Conservation (phyloP, 2,888 invertebrate genomes). For the Papilio protenor region DNA sequence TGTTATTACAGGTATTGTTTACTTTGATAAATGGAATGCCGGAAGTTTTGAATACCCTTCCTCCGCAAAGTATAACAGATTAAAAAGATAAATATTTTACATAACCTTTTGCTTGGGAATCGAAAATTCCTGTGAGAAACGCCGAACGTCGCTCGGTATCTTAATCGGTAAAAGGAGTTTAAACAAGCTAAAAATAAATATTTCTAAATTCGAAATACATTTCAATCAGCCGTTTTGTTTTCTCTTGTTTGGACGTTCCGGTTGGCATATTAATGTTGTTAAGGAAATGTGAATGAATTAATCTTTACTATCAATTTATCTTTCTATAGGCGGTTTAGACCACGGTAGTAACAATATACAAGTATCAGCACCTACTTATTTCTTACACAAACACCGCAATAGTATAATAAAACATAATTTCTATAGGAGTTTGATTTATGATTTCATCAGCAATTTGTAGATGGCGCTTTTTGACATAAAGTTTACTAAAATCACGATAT, state of each 20-base stretch:
- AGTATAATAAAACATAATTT: neutral
- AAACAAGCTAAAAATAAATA: constrained; percentile 32
- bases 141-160: constrained; percentile 4
- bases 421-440: neutral
- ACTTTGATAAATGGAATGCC: constrained; percentile 32
- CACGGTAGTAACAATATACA: neutral
- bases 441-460: neutral
- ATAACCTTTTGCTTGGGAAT: constrained; percentile 36
- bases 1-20: neutral
- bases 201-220: constrained; percentile 29
- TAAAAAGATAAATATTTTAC: constrained; percentile 39
- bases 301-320: neutral
- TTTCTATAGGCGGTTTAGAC: neutral
- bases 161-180: constrained; percentile 10
- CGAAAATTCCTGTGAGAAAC: constrained; percentile 39
- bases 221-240: constrained; percentile 37
- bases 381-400: neutral
- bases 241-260: constrained; percentile 19
- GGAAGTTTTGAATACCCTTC: constrained; percentile 17
- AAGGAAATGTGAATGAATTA: constrained; percentile 22
- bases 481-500: neutral
- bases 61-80: constrained; percentile 35
- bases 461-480: neutral
- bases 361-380: neutral
- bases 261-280: constrained; percentile 34